Base-by-base conservation (phyloP, 2,888 invertebrate genomes). In the Myathropa florea region DNA sequence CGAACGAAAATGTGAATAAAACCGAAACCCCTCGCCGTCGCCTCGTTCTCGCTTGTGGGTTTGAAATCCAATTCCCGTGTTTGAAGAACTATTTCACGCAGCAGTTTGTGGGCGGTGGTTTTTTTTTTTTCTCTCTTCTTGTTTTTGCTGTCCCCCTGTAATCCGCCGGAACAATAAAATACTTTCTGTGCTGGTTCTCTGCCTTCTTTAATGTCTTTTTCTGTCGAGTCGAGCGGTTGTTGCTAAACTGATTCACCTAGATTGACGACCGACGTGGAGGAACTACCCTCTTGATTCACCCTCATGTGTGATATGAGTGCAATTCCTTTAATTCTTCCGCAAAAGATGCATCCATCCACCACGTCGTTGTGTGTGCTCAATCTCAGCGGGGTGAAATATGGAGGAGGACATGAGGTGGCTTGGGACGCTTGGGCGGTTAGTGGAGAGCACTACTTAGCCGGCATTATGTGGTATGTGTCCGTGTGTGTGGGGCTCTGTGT, bases 11-110 rank as follows among this genome's bases (percentile, higher is more conserved):
- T 46, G 46, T 46, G 46, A 75, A 30, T 26, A 71, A 67, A 76
- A 80, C 60, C 28, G 36, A 21, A 30, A 30, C 46, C 10, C 33
- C n/a, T 55, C 26, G 46, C 4, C 46, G n/a, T n/a, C n/a, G 18
- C 46, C 46, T 7, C 46, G 46, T 18, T 7, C 26, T 2, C 18
- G 24, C 24, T 39, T 26, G 55, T 55, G 60, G 39, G 77, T 64
- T 83, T 79, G 33, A 53, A 81, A 72, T 26, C 68, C 68, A 64
- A 53, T 81, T 76, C 80, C 26, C 46, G n/a, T 75, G 84, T 72
- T 85, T 82, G 53, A 26, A 72, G 39, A 81, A 76, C 68, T 64
- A 68, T 81, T 81, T 64, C 61, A 83, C 84, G 76, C 76, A 76
- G 53, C 53, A 67, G 61, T 68, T 71, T 12, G 28, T 46, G 46